Base-by-base conservation (phyloP, 2,113 vertebrate species). In the Xyliphius kryptos region DNA sequence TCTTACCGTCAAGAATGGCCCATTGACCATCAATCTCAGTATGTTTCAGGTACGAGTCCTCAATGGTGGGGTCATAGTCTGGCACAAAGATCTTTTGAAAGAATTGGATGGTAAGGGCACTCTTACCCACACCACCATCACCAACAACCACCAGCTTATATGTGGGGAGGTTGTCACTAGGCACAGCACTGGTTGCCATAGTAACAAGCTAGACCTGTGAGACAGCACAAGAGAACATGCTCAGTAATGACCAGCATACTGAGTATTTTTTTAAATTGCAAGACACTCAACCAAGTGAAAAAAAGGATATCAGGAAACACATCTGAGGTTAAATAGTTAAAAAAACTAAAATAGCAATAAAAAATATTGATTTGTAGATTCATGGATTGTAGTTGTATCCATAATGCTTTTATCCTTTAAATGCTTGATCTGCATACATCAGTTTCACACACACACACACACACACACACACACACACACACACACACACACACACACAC, bases 41-140 rank as follows among this genome's bases (percentile, higher is more conserved):
- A 77, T 98, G 95, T 72, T 99, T 99, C 68, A 99, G 87, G 75
- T 99, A 99, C 12, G 95, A 99, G 77, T 99, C 96, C 80, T 99
- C 96, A 6, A 99, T 99, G 49, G 95, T 99, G 20, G 96, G 96
- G 74, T 99, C 96, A 1, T 99, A 99, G 83, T 99, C 96, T 0
- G 95, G 94, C 78, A 99, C 96, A 53, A 99, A 99, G 77, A 99
- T 99, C 89, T 99, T 99, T 86, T 99, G 95, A 84, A 99, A 99
- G 77, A 99, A 99, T 71, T 99, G 96, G 77, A 99, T 99, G 79
- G 96, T 99, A 78, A 99, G 92, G 12, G 96, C 96, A 0, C 95
- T 98, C 82, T 99, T 99, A 63, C 96, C 95, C 56, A 99, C 96
- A 0, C 96, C 96, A 1, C 95, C 96, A 2, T 98, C 96, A 52